Evolutionary conservation across 1,140 invertebrate genomes (phyloP), one percentile per base, ranked within the genome.

Genomic region (Dysdera silvatica): DNA sequence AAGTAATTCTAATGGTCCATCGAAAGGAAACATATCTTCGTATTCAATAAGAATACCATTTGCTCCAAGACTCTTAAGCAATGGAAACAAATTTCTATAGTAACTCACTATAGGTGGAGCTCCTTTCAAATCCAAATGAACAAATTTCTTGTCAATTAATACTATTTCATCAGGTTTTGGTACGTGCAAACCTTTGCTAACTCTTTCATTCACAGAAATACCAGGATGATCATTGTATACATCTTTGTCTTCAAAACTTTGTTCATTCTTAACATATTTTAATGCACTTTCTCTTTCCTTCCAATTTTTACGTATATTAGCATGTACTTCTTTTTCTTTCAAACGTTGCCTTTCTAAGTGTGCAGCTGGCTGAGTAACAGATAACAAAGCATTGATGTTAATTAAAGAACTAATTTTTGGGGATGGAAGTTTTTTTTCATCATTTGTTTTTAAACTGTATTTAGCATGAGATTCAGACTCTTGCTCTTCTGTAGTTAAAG

Each of bases 61-160:
- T 7, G 80, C 81, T 24, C 82, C 80, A 64, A 90, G 74, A 47
- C 81, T 80, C 69, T 83, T 84, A 0, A 96, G 71, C 58, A 91
- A 76, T 3, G 84, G 84, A 49, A 96, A 82, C 0, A 95, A 66
- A 53, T 55, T 66, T 33, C 55, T 56, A 31, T 54, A 59, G 29
- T 60, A 68, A 56, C 37, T 61, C 29, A 75, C 61, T 47, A 71
- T 85, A 0, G 88, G 87, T 3, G 92, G 89, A 0, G 88, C 89
- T 16, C 92, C 92, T 76, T 96, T 95, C 3, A 95, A 77, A 78
- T 95, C 92, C 1, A 96, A 75, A 75, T 95, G 92, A 1, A 95
- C 83, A 33, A 85, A 76, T 61, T 71, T 73, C 10, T 71, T 66
- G 16, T 53, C 45, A 20, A 66, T 57, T 14, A 56, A 60, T 31